These are phyloP conservation scores for Cactoblastis cactorum DNA, from an alignment of 2,888 invertebrate species.

Conservation along the genomic window DNA sequence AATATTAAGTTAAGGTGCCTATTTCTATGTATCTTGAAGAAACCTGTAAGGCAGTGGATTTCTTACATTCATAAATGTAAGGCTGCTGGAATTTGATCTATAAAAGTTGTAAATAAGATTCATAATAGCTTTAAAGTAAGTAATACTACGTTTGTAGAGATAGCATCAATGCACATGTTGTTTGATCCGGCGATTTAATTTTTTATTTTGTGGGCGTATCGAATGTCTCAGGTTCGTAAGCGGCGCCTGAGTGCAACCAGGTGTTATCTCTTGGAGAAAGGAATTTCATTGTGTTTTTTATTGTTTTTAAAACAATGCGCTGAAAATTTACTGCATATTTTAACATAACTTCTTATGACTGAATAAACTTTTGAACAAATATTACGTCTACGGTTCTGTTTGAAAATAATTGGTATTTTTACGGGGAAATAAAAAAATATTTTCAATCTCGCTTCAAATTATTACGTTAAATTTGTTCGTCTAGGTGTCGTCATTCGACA, in stretches of 20 bases:
- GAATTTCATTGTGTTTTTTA: constrained; percentile 20
- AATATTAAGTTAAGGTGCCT: constrained; percentile 19
- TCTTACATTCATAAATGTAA: neutral
- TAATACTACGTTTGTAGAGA: constrained; percentile 58
- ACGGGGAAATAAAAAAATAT: too few species aligned
- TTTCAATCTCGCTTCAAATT: too few species aligned
- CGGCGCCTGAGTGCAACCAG: constrained; percentile 56
- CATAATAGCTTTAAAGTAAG: constrained; percentile 16
- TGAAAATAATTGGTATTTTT: neutral
- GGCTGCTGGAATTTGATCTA: constrained; percentile 8
- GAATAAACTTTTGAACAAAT: too few species aligned
- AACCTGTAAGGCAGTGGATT: constrained; percentile 19
- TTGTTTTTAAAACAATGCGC: constrained; percentile 18
- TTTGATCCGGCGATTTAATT: constrained; percentile 69
- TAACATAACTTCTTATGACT: too few species aligned
- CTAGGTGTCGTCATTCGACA: too few species aligned
- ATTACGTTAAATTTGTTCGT: too few species aligned
- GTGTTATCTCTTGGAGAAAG: constrained; percentile 25
- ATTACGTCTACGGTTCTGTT: neutral
- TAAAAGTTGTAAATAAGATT: constrained; percentile 21
- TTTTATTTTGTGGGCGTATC: constrained; percentile 70
- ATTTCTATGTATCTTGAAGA: constrained; percentile 17
- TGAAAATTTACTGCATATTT: neutral
- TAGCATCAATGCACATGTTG: constrained; percentile 66
- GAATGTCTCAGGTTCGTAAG: constrained; percentile 52